Evolutionary conservation across 1,140 invertebrate species (phyloP), one percentile per base, ranked within the genome.

Genomic region (Choristoneura fumiferana): DNA sequence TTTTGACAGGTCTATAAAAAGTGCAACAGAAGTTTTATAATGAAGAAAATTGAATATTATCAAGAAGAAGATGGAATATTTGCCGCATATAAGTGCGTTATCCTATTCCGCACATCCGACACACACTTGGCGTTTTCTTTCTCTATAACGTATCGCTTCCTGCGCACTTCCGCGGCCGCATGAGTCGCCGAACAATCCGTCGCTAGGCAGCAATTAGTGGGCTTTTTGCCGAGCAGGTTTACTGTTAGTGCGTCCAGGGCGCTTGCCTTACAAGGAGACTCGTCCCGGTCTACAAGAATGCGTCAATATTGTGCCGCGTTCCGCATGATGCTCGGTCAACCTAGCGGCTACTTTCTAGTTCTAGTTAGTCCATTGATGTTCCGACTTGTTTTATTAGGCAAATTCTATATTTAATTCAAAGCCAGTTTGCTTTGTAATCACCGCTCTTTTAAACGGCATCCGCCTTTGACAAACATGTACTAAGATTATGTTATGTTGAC

Each of bases 171-270:
- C 43, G 43, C 43, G 12, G 43, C 12, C 15, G 15, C 3, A n/a
- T 10, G 17, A 33, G 43, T 29, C 8, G 18, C 5, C 14, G 43
- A 18, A 13, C 43, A 49, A 49, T 49, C 43, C 43, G 18, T n/a
- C 40, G 40, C 40, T 18, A 17, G 40, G 18, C 17, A n/a, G 62
- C 70, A 81, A 80, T 81, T 79, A 80, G 70, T 15, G 34, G 52
- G 78, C 52, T 70, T 80, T 78, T 81, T 78, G 62, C 75, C 35
- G 22, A 65, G 69, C 67, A 56, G 65, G 67, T 74, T 67, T 82
- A 82, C 81, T 73, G 79, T 84, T 84, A 82, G 71, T 65, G 67
- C 62, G 77, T 75, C 73, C 70, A 79, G 70, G 71, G 67, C 68
- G 67, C 58, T 58, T 72, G 62, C 81, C 81, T 59, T 84, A 81